phyloP scores from a whole-genome alignment of 2,113 vertebrate genomes.

The Gorsachius goisagi region DNA sequence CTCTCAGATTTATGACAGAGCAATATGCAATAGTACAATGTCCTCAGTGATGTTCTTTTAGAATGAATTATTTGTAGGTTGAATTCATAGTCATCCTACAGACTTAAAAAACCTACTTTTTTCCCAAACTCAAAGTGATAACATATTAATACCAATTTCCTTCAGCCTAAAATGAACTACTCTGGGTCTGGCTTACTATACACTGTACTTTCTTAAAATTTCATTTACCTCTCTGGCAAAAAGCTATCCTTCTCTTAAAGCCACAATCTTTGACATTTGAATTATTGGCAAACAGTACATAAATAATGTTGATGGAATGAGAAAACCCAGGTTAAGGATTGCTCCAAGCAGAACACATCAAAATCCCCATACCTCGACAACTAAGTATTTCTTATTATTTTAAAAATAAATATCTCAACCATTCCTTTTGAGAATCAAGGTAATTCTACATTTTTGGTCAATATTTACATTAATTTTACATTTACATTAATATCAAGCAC shows the following conservation, averaged over 20 bases:
- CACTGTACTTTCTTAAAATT: neutral
- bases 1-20: neutral
- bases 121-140: neutral
- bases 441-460: neutral
- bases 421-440: neutral
- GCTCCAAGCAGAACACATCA: neutral
- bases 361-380: neutral
- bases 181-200: neutral
- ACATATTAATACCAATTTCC: neutral
- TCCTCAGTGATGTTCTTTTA: neutral
- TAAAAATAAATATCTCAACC: neutral
- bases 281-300: neutral
- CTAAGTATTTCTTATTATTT: neutral
- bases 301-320: neutral
- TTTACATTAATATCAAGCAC: neutral
- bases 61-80: neutral
- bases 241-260: neutral
- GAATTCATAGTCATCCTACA: neutral
- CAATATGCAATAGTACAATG: neutral
- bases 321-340: neutral
- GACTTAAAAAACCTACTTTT: neutral
- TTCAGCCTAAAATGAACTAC: neutral
- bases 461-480: neutral
- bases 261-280: neutral
- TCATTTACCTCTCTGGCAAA: neutral